Evolutionary conservation across 2,888 invertebrate genomes (phyloP).

Genomic region (Agonopterix subpropinquella): DNA sequence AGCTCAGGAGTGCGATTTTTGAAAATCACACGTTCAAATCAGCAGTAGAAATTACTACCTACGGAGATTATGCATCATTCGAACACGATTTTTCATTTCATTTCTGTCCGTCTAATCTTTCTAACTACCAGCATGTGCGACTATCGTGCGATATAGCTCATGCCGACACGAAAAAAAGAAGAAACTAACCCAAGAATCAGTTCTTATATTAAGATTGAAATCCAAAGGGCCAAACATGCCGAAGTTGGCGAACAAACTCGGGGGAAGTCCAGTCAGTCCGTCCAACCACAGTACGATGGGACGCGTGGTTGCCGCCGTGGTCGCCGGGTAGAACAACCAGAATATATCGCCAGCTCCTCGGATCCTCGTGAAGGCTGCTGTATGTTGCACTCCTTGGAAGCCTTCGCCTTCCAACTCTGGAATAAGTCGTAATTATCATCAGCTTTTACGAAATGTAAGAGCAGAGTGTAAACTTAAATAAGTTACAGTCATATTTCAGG

Average conservation of each 20-base stretch:
- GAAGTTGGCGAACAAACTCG: slow-evolving; percentile 91
- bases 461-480: no score
- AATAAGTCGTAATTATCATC: neutral
- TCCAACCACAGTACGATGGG: slow-evolving; percentile 92
- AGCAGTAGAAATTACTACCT: no score
- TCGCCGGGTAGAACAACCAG: slow-evolving; percentile 90
- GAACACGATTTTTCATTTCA: no score
- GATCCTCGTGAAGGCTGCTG: slow-evolving; percentile 85
- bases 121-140: no score
- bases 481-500: no score
- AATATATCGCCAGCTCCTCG: slow-evolving; percentile 85
- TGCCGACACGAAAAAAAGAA: no score
- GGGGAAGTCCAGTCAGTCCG: slow-evolving; percentile 87
- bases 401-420: slow-evolving; percentile 42
- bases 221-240: slow-evolving; percentile 87
- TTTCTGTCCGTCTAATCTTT: no score
- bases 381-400: slow-evolving; percentile 78
- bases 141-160: no score
- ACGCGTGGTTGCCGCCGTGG: slow-evolving; percentile 65
- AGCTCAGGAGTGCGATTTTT: no score
- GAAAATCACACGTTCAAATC: no score
- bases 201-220: slow-evolving; percentile 76
- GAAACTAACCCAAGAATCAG: slow-evolving; percentile 81
- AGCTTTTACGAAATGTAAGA: no score
- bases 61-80: no score